Base-by-base conservation (phyloP, 2,113 vertebrate species). In the Lichenostomus cassidix region DNA sequence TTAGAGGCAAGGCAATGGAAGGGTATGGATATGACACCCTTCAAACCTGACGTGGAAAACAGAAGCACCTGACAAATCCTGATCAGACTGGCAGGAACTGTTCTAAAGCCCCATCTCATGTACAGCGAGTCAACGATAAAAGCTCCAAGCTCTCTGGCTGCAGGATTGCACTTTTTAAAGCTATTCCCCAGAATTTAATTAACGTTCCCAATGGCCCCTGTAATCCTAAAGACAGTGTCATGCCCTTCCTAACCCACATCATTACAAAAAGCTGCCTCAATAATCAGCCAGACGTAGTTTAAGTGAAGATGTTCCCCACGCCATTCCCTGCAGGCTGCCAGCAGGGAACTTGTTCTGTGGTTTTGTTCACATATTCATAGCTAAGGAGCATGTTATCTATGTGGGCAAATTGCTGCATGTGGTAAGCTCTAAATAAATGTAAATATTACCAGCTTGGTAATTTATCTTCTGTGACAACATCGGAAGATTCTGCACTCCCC, bases 131-230 rank as follows among this genome's bases (percentile, higher is more conserved):
- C 83, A n/a, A 5, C 7, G 41, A 89, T 58, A 76, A 87, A 79
- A 94, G 53, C 77, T 46, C 53, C 75, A 60, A 88, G 68, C 46
- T 86, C 75, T 74, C 76, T 37, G 64, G 65, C 56, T 90, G 68
- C 89, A 85, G 82, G 71, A 90, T 0, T 75, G 67, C 87, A 58
- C 82, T 89, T 87, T 70, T 50, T 81, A 81, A 93, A 86, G 68
- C 46, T 91, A 81, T 74, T n/a, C 52, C 37, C 33, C 68, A 86
- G 78, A 81, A 95, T 81, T 93, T 90, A 95, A 97, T 92, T 92
- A 95, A 87, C 12, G 3, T 65, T 82, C 94, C 87, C 76, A 83
- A 10, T 16, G 37, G 92, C 46, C 62, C 78, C 39, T 53, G 4
- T 69, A 94, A 85, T 89, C 92, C 80, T 52, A 62, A 90, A 81